Percentiles rank a stretch among this genome's conserved stretches.
Evolutionary conservation across 1,140 invertebrate genomes (phyloP).

Genomic region (Bradynema listronoti): DNA sequence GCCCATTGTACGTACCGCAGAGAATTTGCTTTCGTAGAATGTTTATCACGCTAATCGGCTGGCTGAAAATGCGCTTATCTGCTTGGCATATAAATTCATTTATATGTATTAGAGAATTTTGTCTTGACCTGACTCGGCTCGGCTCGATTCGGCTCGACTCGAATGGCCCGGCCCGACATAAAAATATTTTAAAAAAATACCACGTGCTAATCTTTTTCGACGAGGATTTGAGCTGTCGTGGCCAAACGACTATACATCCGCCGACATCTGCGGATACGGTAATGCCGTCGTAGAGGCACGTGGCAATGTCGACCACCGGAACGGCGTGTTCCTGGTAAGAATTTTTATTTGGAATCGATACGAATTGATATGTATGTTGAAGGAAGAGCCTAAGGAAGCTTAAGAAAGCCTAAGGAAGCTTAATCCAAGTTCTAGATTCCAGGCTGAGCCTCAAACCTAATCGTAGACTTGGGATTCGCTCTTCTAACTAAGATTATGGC

Average conservation of each 20-base stretch:
- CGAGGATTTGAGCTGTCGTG: conserved; percentile 42
- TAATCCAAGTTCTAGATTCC: too few species aligned
- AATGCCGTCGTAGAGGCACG: conserved; percentile 41
- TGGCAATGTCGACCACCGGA: conserved; percentile 42
- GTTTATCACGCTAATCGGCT: conserved; percentile 35
- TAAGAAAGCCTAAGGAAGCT: too few species aligned
- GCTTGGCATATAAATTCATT: background rate
- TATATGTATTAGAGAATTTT: background rate
- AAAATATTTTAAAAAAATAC: conserved; percentile 13
- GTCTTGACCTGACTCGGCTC: background rate
- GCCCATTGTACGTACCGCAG: conserved; percentile 40
- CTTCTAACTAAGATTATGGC: too few species aligned
- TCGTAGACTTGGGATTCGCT: too few species aligned
- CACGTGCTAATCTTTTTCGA: conserved; percentile 33
- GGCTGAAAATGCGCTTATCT: conserved; percentile 24
- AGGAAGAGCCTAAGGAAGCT: too few species aligned
- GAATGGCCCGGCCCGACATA: background rate
- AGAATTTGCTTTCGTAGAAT: conserved; percentile 42
- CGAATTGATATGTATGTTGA: background rate
- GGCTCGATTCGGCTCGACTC: background rate
- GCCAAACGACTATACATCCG: conserved; percentile 42
- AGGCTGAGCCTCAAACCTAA: too few species aligned
- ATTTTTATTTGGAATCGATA: background rate
- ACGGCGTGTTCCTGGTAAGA: conserved; percentile 24
- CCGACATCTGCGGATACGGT: conserved; percentile 33